A percentile compares a stretch with the other conserved stretches of the same genome.
Conservation (phyloP, 1,140 invertebrate genomes). For the Panonychus citri region DNA sequence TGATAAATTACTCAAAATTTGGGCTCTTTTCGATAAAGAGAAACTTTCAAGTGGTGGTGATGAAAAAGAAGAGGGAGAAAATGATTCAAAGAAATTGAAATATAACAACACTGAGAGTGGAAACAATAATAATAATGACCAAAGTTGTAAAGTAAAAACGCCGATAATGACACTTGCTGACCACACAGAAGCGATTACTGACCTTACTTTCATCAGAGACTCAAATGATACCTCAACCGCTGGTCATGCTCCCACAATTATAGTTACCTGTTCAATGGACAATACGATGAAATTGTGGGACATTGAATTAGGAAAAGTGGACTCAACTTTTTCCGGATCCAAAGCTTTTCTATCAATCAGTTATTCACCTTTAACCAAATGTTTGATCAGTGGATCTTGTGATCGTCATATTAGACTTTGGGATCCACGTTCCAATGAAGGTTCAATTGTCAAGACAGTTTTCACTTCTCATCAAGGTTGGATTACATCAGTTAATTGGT, state of each 20-base stretch:
- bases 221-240: constrained; percentile 14
- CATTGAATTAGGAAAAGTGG: constrained; percentile 39
- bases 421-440: constrained; percentile 68
- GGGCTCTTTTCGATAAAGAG: constrained; percentile 22
- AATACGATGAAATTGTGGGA: constrained; percentile 89
- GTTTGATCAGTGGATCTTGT: constrained; percentile 59
- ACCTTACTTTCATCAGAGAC: constrained; percentile 52
- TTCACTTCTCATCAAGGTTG: constrained; percentile 76
- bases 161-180: constrained; percentile 69
- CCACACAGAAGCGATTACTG: constrained; percentile 69
- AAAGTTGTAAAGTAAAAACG: constrained; percentile 15
- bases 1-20: constrained; percentile 43
- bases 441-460: constrained; percentile 55
- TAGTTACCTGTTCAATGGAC: constrained; percentile 77
- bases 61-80: constrained; percentile 8
- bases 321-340: constrained; percentile 32
- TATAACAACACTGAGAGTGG: background rate
- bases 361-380: constrained; percentile 47
- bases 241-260: constrained; percentile 2
- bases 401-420: constrained; percentile 72
- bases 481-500: constrained; percentile 77
- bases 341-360: constrained; percentile 74
- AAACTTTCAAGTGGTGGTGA: constrained; percentile 3
- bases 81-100: background rate
- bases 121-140: background rate